These are phyloP conservation scores for Melanophora roralis DNA, from an alignment of 2,888 invertebrate genomes.

Conservation along the genomic window DNA sequence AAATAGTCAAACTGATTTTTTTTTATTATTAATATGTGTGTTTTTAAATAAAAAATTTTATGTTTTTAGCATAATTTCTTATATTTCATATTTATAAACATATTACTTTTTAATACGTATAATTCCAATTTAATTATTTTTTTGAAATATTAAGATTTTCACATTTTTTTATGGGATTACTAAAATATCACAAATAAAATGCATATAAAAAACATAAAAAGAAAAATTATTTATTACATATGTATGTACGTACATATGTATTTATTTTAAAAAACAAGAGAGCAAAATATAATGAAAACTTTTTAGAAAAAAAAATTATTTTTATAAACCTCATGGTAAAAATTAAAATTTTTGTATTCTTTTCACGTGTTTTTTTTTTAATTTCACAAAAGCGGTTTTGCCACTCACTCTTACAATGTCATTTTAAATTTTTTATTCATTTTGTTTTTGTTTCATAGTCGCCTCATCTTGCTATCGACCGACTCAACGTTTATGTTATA, in stretches of 20 bases:
- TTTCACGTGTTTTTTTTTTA: slow-evolving; percentile 2
- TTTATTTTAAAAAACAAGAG: not conserved
- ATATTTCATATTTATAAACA: no score
- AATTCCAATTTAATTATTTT: not conserved
- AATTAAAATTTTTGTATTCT: slow-evolving; percentile 7
- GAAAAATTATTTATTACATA: no score
- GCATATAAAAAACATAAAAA: no score
- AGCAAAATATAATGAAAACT: not conserved
- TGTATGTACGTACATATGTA: no score
- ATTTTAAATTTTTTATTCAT: not conserved
- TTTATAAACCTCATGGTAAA: slow-evolving; percentile 35
- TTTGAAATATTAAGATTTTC: not conserved
- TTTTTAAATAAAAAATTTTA: not conserved
- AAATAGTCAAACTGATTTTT: no score
- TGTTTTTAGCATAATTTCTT: not conserved
- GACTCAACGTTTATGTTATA: slow-evolving; percentile 29
- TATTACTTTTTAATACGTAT: no score
- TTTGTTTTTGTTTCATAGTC: slow-evolving; percentile 35
- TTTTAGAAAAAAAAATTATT: slow-evolving; percentile 52
- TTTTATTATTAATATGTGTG: no score
- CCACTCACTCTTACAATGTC: slow-evolving; percentile 15
- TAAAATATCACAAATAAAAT: slow-evolving; percentile 13
- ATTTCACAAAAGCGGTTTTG: slow-evolving; percentile 9
- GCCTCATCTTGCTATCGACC: not conserved
- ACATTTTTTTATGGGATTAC: slow-evolving; percentile 3